A percentile compares a stretch with the other conserved stretches of the same genome.
Evolutionary conservation across 2,888 invertebrate species (phyloP).

Genomic region (Lasioglossum vierecki): DNA sequence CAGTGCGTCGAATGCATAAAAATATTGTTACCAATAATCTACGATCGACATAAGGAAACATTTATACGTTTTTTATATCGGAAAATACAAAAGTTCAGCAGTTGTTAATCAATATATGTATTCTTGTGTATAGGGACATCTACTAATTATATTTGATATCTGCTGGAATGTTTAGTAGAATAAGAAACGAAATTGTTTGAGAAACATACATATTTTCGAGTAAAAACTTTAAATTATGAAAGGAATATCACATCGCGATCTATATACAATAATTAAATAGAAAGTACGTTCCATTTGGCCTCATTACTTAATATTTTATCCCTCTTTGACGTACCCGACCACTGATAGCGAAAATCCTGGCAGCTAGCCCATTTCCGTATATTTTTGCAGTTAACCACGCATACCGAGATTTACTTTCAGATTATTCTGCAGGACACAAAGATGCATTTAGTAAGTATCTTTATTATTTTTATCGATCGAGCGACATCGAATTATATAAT

Average conservation of each 20-base stretch:
- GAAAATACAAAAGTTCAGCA: not conserved
- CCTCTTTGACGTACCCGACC: conserved; percentile 57
- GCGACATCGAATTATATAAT: not conserved
- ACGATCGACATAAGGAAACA: too few relatives aligned
- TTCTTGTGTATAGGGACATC: not conserved
- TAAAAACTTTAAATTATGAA: not conserved
- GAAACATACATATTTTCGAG: not conserved
- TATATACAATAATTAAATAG: conserved; percentile 36
- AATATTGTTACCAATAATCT: too few relatives aligned
- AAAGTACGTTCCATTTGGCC: conserved; percentile 40
- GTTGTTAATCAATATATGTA: not conserved
- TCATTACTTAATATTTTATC: conserved; percentile 63
- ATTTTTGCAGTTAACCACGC: conserved; percentile 43
- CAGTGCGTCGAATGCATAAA: too few relatives aligned
- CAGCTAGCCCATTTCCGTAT: conserved; percentile 40
- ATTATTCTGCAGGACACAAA: conserved; percentile 36
- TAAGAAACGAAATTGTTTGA: not conserved
- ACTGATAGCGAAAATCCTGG: conserved; percentile 50
- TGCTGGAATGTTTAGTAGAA: not conserved
- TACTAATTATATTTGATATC: not conserved
- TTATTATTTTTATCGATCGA: not conserved
- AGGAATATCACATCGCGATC: not conserved
- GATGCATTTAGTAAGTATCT: not conserved
- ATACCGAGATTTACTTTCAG: conserved; percentile 30
- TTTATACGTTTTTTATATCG: too few relatives aligned